Evolutionary conservation across 2,888 invertebrate genomes (phyloP).

Genomic region (Ormyrus thymus): DNA sequence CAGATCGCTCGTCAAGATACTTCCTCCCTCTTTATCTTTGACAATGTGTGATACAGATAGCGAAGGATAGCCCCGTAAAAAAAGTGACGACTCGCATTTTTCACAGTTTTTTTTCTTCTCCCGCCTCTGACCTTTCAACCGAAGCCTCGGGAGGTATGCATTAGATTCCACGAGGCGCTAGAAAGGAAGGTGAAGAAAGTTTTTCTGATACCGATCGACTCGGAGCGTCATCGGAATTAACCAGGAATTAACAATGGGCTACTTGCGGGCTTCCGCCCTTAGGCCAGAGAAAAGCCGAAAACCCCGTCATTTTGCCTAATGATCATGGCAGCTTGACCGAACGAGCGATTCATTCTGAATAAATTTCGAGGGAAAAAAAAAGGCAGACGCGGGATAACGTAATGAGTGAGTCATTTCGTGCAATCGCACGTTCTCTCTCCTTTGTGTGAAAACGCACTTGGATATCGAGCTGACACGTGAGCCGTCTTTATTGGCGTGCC

Average conservation of each 20-base stretch:
- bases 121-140: constrained; percentile 7
- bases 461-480: constrained; percentile 4
- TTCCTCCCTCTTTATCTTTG: constrained; percentile 34
- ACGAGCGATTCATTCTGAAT: no score
- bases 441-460: neutral
- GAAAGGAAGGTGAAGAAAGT: neutral
- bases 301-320: no score
- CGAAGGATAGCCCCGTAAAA: constrained; percentile 7
- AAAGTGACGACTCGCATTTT: constrained; percentile 3
- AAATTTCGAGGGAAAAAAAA: no score
- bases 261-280: neutral
- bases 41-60: constrained; percentile 46
- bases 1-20: constrained; percentile 45
- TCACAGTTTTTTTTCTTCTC: neutral
- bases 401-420: constrained; percentile 3
- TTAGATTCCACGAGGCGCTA: no score
- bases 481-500: constrained; percentile 22
- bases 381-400: no score
- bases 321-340: no score
- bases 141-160: no score
- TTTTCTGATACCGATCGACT: no score
- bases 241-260: neutral
- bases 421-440: constrained; percentile 13
- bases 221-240: neutral
- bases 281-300: no score